These are phyloP conservation scores for Nycteola revayana DNA, from an alignment of 2,888 invertebrate genomes.

Conservation along the genomic window DNA sequence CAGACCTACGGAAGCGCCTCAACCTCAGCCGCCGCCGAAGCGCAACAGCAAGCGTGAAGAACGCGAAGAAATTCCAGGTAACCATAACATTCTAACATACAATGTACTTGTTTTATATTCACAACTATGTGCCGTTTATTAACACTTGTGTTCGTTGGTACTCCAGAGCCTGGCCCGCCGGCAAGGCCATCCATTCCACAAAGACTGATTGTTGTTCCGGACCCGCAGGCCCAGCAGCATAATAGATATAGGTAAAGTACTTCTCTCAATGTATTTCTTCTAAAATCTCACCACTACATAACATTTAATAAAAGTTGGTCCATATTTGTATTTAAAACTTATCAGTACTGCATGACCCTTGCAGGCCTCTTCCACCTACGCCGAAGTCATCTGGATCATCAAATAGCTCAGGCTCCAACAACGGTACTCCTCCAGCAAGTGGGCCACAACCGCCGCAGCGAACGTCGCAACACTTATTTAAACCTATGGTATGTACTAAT, in stretches of 20 bases:
- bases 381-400: conserved; percentile 86
- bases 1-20: conserved; percentile 85
- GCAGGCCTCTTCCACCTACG: conserved; percentile 91
- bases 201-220: conserved; percentile 95
- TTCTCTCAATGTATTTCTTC: too few species aligned
- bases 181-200: conserved; percentile 94
- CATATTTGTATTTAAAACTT: too few species aligned
- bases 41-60: conserved; percentile 81
- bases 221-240: conserved; percentile 89
- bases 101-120: conserved; percentile 17
- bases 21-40: conserved; percentile 83
- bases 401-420: conserved; percentile 80
- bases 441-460: conserved; percentile 87
- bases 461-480: conserved; percentile 92
- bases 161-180: conserved; percentile 91
- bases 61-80: conserved; percentile 83
- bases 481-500: conserved; percentile 87
- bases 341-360: too few species aligned
- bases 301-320: too few species aligned
- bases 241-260: conserved; percentile 84
- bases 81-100: conserved; percentile 32
- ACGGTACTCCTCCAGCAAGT: conserved; percentile 78
- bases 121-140: conserved; percentile 25
- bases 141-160: conserved; percentile 37
- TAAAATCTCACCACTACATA: too few species aligned